phyloP scores from a whole-genome alignment of 2,113 vertebrate species.

The Sclerurus mexicanus region DNA sequence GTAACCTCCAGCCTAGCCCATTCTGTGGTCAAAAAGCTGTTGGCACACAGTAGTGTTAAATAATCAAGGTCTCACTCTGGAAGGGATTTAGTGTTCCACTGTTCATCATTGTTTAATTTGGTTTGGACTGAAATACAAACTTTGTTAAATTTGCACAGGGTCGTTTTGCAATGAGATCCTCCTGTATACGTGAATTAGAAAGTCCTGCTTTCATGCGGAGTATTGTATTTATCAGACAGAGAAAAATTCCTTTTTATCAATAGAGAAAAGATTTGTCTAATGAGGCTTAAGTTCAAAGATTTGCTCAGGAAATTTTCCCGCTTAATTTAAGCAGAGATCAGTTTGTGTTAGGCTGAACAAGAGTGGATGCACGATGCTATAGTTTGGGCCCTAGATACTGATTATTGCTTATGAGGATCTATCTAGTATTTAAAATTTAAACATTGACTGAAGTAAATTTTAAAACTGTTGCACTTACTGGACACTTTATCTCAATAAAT shows the following conservation, averaged over 20 bases:
- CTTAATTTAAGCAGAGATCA: not conserved
- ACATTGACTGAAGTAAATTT: not conserved
- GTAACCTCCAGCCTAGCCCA: not conserved
- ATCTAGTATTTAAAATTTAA: not conserved
- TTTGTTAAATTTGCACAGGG: not conserved
- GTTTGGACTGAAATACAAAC: not conserved
- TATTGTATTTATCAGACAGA: not conserved
- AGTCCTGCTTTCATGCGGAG: not conserved
- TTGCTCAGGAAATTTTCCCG: not conserved
- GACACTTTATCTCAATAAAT: not conserved
- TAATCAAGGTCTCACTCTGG: not conserved
- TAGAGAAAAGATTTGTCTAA: not conserved
- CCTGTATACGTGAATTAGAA: not conserved
- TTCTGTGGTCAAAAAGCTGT: not conserved
- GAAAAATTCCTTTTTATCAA: not conserved
- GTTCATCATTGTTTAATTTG: not conserved
- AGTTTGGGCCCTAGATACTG: not conserved
- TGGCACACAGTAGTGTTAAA: not conserved
- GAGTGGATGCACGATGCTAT: not conserved
- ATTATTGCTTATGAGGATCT: not conserved
- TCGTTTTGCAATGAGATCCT: not conserved
- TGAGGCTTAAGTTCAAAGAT: not conserved
- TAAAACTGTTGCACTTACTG: not conserved
- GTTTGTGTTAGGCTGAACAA: not conserved
- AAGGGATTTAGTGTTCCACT: not conserved